These are phyloP conservation scores for Centruroides vittatus DNA, from an alignment of 1,140 invertebrate genomes.

Conservation along the genomic window DNA sequence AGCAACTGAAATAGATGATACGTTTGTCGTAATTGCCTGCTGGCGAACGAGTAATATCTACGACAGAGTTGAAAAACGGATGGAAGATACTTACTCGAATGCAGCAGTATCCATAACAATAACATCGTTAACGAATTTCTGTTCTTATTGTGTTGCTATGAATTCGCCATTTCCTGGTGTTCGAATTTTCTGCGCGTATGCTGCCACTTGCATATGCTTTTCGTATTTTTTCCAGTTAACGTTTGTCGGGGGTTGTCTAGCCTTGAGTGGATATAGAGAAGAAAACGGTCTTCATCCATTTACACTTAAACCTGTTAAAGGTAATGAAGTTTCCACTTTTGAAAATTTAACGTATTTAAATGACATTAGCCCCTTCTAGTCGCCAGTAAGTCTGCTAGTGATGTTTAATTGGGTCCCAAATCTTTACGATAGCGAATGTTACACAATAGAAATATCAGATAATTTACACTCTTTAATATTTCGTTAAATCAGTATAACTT, in stretches of 20 bases:
- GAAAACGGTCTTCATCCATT: slow-evolving; percentile 60
- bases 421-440: no score
- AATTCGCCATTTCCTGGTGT: slow-evolving; percentile 87
- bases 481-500: no score
- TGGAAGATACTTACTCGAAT: slow-evolving; percentile 75
- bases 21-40: slow-evolving; percentile 87
- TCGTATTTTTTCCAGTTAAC: slow-evolving; percentile 90
- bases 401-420: no score
- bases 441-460: no score
- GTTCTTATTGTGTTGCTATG: slow-evolving; percentile 90
- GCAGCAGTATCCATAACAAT: slow-evolving; percentile 97
- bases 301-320: no score
- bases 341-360: no score
- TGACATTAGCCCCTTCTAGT: no score
- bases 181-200: slow-evolving; percentile 91
- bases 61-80: slow-evolving; percentile 61
- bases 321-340: no score
- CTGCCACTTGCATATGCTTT: slow-evolving; percentile 75
- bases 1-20: slow-evolving; percentile 94
- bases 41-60: slow-evolving; percentile 71
- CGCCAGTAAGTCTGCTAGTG: no score
- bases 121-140: slow-evolving; percentile 89
- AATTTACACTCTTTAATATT: no score
- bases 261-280: slow-evolving; percentile 74
- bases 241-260: slow-evolving; percentile 81